These are phyloP conservation scores for Campaea margaritaria DNA, from an alignment of 2,888 invertebrate species.

Conservation along the genomic window DNA sequence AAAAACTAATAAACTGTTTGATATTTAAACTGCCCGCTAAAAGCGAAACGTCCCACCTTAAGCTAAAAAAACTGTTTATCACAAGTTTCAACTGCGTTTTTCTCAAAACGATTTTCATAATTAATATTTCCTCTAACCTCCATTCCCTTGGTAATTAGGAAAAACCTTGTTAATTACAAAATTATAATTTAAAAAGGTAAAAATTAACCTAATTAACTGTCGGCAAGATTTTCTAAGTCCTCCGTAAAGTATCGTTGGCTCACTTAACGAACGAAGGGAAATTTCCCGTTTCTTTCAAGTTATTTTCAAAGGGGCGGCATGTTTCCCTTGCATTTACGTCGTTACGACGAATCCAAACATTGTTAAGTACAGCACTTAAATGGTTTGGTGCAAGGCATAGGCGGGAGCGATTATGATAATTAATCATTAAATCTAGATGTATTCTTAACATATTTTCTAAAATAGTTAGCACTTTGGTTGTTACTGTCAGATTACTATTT, in stretches of 20 bases:
- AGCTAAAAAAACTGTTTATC: too few relatives aligned
- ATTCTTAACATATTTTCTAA: too few relatives aligned
- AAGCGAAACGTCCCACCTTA: too few relatives aligned
- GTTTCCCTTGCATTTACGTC: constrained; percentile 61
- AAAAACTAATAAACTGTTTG: too few relatives aligned
- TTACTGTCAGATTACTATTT: too few relatives aligned
- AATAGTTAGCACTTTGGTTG: too few relatives aligned
- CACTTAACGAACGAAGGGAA: constrained; percentile 48
- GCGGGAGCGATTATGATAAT: constrained; percentile 6
- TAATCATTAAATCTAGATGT: too few relatives aligned
- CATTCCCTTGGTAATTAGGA: constrained; percentile 23
- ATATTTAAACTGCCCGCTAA: too few relatives aligned
- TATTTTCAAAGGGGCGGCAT: constrained; percentile 59
- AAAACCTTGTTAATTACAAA: constrained; percentile 22
- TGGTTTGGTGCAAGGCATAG: constrained; percentile 41
- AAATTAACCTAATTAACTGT: constrained; percentile 29
- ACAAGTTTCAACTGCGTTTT: background rate
- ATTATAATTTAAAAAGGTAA: constrained; percentile 29
- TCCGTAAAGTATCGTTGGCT: constrained; percentile 39
- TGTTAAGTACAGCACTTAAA: constrained; percentile 67
- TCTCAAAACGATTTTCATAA: background rate
- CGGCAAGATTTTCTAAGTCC: constrained; percentile 23
- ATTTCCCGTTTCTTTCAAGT: constrained; percentile 51
- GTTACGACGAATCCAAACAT: constrained; percentile 65
- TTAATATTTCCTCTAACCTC: constrained; percentile 37